Percentiles rank a stretch among this genome's conserved stretches.
These are phyloP conservation scores for Drosophila ohnishii DNA, from an alignment of 1,140 invertebrate genomes.

Conservation along the genomic window DNA sequence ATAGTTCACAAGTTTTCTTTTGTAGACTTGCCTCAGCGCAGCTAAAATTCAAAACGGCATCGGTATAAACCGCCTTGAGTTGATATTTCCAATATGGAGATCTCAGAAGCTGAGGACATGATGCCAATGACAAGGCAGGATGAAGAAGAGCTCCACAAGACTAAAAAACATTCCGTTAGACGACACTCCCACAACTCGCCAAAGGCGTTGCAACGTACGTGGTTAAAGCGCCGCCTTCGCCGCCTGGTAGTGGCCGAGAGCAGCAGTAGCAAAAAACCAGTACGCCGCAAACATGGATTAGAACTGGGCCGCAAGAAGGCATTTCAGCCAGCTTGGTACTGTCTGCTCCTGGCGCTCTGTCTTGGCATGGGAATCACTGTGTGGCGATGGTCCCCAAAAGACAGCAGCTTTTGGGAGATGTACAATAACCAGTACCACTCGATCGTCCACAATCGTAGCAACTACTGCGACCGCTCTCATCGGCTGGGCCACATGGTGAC, in stretches of 20 bases:
- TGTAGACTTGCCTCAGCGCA: background rate
- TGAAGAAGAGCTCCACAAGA: background rate
- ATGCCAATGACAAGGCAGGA: background rate
- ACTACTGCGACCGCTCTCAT: conserved; percentile 12
- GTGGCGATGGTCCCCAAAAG: background rate
- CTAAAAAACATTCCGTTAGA: background rate
- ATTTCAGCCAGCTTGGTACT: background rate
- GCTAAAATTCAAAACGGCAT: background rate
- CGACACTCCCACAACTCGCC: background rate
- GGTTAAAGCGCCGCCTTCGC: background rate
- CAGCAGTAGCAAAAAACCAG: background rate
- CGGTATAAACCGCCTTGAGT: background rate
- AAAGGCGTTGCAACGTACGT: conserved; percentile 3
- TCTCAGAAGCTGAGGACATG: background rate
- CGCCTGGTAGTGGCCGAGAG: background rate
- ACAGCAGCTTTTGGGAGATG: conserved; percentile 8
- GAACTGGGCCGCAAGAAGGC: background rate
- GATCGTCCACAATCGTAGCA: conserved; percentile 17
- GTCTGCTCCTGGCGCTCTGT: background rate
- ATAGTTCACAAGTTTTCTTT: no score
- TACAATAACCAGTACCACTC: conserved; percentile 27
- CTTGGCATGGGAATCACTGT: background rate
- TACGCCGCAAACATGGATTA: background rate
- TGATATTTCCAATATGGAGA: background rate
- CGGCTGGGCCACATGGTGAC: conserved; percentile 1